Percentiles rank a stretch among this genome's conserved stretches.
These are phyloP conservation scores for Eleginops maclovinus DNA, from an alignment of 2,113 vertebrate species.

Conservation along the genomic window DNA sequence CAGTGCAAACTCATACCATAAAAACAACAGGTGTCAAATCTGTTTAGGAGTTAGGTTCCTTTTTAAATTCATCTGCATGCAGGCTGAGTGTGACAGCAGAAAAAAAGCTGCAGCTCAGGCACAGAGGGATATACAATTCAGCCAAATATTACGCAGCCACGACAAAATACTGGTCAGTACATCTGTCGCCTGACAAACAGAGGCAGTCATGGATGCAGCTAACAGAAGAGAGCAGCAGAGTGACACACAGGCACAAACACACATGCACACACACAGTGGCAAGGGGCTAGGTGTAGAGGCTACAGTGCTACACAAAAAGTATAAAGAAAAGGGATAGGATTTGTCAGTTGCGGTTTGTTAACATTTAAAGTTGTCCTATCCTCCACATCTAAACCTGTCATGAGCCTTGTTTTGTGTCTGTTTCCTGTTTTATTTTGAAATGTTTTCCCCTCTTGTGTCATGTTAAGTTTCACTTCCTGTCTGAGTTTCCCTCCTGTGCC, in stretches of 20 bases:
- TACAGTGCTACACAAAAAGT: too few relatives aligned
- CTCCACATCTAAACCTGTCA: too few relatives aligned
- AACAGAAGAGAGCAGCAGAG: constrained; percentile 3
- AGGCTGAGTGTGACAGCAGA: neutral
- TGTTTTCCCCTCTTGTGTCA: too few relatives aligned
- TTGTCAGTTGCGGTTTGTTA: neutral
- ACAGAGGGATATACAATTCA: neutral
- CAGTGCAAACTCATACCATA: neutral
- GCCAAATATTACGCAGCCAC: neutral
- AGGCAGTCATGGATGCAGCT: neutral
- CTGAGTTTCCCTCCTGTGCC: too few relatives aligned
- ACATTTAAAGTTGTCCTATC: too few relatives aligned
- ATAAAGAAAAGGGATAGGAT: neutral
- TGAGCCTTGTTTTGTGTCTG: too few relatives aligned
- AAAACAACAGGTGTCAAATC: constrained; percentile 9
- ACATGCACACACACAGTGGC: neutral
- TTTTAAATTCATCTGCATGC: neutral
- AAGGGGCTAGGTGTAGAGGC: neutral
- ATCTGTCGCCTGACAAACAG: neutral
- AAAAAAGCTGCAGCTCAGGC: constrained; percentile 5
- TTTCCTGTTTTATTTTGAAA: too few relatives aligned
- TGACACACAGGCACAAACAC: neutral
- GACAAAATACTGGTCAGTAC: neutral
- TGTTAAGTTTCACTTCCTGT: too few relatives aligned
- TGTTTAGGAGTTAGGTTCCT: neutral